phyloP scores from a whole-genome alignment of 2,113 vertebrate genomes.

The Rhynchomys soricoides region DNA sequence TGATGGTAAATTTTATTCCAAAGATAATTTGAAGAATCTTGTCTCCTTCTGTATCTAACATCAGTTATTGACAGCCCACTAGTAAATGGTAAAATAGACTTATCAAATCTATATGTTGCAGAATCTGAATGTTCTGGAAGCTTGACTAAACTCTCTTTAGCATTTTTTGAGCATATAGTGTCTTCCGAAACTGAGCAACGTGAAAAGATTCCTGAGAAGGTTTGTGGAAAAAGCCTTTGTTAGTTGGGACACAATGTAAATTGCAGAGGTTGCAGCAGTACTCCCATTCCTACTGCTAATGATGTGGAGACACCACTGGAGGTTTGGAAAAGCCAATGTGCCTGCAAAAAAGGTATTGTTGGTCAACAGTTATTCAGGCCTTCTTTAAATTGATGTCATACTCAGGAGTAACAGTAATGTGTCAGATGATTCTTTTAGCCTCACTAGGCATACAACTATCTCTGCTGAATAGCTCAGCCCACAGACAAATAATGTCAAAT shows the following conservation, averaged over 20 bases:
- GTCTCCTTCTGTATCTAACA: background rate
- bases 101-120: background rate
- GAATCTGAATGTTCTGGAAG: background rate
- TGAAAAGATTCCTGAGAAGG: background rate
- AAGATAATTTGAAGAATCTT: background rate
- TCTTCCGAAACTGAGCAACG: background rate
- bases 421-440: background rate
- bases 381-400: background rate
- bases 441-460: background rate
- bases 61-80: background rate
- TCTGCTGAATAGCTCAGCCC: background rate
- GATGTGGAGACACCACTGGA: background rate
- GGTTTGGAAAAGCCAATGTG: background rate
- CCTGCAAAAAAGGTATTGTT: background rate
- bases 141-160: background rate
- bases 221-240: background rate
- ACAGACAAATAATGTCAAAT: background rate
- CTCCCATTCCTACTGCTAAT: background rate
- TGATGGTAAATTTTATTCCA: no score
- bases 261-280: background rate
- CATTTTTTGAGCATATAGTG: background rate
- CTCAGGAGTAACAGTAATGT: background rate
- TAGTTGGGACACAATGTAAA: background rate
- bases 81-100: background rate
- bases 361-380: background rate